Evolutionary conservation across 2,113 vertebrate genomes (phyloP).

Genomic region (Albula goreensis): DNA sequence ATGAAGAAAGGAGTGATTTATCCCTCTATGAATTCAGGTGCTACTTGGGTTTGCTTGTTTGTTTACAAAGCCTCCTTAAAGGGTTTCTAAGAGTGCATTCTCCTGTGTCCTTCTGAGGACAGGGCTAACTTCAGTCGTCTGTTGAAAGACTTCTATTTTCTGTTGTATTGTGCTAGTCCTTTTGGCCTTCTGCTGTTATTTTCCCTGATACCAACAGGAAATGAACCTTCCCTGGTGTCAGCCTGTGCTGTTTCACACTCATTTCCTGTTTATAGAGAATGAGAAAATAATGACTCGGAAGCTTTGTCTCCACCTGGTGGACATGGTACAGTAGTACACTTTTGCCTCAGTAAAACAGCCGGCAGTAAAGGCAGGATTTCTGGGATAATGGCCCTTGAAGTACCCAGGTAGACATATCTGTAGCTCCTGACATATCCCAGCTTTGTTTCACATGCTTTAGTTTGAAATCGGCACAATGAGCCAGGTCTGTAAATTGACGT

Average conservation of each 20-base stretch:
- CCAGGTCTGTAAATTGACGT: too few relatives aligned
- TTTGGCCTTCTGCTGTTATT: neutral
- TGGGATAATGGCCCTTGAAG: too few relatives aligned
- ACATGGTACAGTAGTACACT: neutral
- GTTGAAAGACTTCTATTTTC: neutral
- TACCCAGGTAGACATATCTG: too few relatives aligned
- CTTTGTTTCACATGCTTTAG: too few relatives aligned
- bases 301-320: neutral
- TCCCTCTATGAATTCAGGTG: constrained; percentile 41
- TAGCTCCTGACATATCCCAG: too few relatives aligned
- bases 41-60: constrained; percentile 44
- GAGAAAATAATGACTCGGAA: neutral
- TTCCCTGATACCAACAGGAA: neutral
- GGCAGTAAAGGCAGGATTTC: too few relatives aligned
- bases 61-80: too few relatives aligned
- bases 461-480: too few relatives aligned
- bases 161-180: neutral
- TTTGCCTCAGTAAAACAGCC: neutral
- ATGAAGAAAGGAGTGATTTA: constrained; percentile 50
- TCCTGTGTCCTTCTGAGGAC: neutral
- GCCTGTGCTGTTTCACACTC: neutral
- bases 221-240: neutral
- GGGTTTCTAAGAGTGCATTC: neutral
- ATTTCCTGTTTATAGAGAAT: neutral
- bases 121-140: neutral